phyloP scores from a whole-genome alignment of 2,797 vertebrate species.

The Picus viridis region DNA sequence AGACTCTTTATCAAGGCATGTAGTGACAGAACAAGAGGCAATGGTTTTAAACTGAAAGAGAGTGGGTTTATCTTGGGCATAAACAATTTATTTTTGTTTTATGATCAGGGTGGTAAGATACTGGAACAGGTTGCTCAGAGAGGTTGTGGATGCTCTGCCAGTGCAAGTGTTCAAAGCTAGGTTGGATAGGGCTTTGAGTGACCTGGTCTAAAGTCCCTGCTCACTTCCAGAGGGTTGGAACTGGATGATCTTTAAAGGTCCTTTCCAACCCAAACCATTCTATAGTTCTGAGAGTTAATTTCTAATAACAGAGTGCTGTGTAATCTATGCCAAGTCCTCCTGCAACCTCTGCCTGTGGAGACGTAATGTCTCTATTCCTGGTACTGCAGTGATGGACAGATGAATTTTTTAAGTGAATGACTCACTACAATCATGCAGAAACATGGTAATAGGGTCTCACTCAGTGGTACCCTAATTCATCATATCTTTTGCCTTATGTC shows the following conservation, averaged over 20 bases:
- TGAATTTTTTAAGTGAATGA: slow-evolving; percentile 61
- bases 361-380: slow-evolving; percentile 27
- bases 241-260: background rate
- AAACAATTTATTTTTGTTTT: background rate
- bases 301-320: background rate
- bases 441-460: slow-evolving; percentile 33
- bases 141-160: background rate
- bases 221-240: background rate
- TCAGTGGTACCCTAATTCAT: slow-evolving; percentile 60
- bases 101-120: background rate
- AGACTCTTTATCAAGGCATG: background rate
- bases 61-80: background rate
- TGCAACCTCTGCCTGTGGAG: slow-evolving; percentile 19
- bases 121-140: background rate
- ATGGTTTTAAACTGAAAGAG: background rate
- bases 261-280: background rate
- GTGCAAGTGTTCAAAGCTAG: accelerated
- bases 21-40: background rate
- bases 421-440: slow-evolving; percentile 56
- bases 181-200: background rate
- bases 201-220: background rate
- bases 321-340: background rate
- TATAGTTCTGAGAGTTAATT: background rate
- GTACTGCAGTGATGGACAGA: slow-evolving; percentile 39
- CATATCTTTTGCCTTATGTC: slow-evolving; percentile 23